A percentile compares a stretch with the other conserved stretches of the same genome.
These are phyloP conservation scores for Sycophila texana DNA, from an alignment of 2,888 invertebrate genomes.

Conservation along the genomic window DNA sequence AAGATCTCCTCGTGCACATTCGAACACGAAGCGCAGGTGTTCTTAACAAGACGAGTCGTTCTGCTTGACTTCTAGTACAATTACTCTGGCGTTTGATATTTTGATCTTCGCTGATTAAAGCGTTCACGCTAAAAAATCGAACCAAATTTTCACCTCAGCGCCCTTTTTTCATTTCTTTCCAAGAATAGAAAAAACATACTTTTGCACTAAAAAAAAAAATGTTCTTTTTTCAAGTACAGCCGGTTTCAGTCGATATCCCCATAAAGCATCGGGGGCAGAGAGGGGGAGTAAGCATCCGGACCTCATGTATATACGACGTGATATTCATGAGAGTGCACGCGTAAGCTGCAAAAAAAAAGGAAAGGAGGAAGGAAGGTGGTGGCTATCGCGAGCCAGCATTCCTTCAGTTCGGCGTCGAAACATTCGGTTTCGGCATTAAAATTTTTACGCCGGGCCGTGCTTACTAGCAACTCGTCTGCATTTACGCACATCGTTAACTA, in stretches of 20 bases:
- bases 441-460: conserved; percentile 42
- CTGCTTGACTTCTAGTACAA: too few relatives aligned
- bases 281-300: not conserved
- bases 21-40: too few relatives aligned
- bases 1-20: too few relatives aligned
- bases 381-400: conserved; percentile 15
- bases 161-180: too few relatives aligned
- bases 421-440: conserved; percentile 48
- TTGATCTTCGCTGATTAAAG: too few relatives aligned
- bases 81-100: too few relatives aligned
- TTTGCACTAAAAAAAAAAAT: too few relatives aligned
- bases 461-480: conserved; percentile 26
- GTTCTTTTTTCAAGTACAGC: too few relatives aligned
- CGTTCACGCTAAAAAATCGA: too few relatives aligned
- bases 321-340: conserved; percentile 40
- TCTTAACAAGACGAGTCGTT: too few relatives aligned
- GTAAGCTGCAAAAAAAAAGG: conserved; percentile 7
- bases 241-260: conserved; percentile 9
- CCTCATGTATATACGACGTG: not conserved
- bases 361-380: not conserved
- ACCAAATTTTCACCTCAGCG: too few relatives aligned
- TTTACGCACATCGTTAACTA: conserved; percentile 54
- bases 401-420: conserved; percentile 9
- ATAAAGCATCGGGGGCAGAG: conserved; percentile 9
- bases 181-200: too few relatives aligned